Evolutionary conservation across 2,113 vertebrate genomes (phyloP).

Genomic region (Fregetta grallaria): DNA sequence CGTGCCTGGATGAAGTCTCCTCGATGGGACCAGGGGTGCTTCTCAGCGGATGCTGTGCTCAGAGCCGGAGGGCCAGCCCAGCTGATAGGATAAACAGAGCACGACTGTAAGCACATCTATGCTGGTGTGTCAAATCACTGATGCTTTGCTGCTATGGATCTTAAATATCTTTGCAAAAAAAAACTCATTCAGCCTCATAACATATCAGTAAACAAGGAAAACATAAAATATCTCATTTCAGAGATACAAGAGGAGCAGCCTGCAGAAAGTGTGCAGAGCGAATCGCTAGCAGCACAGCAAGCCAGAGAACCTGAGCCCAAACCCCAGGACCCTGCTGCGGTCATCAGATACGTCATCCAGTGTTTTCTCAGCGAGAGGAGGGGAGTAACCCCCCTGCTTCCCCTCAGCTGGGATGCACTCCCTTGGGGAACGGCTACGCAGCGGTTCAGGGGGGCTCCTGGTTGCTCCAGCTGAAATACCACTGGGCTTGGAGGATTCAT

Average conservation of each 20-base stretch:
- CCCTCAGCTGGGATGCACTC: neutral
- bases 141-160: neutral
- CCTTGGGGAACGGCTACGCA: neutral
- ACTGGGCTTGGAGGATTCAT: neutral
- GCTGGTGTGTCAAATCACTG: neutral
- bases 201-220: neutral
- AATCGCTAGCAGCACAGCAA: fast-evolving
- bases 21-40: fast-evolving
- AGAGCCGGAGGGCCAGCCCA: neutral
- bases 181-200: neutral
- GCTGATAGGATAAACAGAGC: fast-evolving
- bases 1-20: neutral
- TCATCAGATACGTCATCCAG: fast-evolving
- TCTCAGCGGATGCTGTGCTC: neutral
- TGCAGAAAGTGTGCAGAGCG: fast-evolving
- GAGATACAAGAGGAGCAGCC: neutral
- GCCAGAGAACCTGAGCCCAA: neutral
- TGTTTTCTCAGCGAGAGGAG: neutral
- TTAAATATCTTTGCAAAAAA: neutral
- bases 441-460: neutral
- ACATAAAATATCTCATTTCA: neutral
- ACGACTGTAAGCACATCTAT: fast-evolving
- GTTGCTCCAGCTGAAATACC: neutral
- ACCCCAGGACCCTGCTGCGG: neutral
- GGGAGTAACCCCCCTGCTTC: neutral